Conservation (phyloP, 2,888 invertebrate genomes). For the Netelia inedita region DNA sequence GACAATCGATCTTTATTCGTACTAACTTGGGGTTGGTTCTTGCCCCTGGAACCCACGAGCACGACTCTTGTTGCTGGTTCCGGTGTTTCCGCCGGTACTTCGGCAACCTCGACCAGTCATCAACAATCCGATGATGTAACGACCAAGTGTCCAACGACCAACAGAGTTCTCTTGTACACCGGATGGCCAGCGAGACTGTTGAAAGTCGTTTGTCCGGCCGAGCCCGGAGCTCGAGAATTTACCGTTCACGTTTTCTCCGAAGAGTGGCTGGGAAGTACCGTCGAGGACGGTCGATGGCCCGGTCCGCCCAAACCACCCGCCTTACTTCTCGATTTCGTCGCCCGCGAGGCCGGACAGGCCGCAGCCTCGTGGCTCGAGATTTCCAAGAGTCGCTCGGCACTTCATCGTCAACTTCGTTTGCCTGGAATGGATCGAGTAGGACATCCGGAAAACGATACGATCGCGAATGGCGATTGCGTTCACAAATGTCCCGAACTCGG, state of each 20-base stretch:
- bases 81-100: neutral
- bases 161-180: slow-evolving; percentile 93
- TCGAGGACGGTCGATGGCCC: slow-evolving; percentile 78
- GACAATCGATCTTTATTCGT: slow-evolving; percentile 93
- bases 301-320: slow-evolving; percentile 86
- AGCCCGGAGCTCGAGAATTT: slow-evolving; percentile 88
- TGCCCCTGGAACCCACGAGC: slow-evolving; percentile 88
- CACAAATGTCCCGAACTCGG: slow-evolving; percentile 84
- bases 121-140: slow-evolving; percentile 73
- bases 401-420: slow-evolving; percentile 87
- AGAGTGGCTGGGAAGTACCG: slow-evolving; percentile 89
- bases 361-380: slow-evolving; percentile 93
- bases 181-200: slow-evolving; percentile 88
- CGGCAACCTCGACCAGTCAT: slow-evolving; percentile 5
- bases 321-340: slow-evolving; percentile 89
- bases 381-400: slow-evolving; percentile 88
- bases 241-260: slow-evolving; percentile 93
- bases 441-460: slow-evolving; percentile 76
- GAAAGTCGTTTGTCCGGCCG: slow-evolving; percentile 91
- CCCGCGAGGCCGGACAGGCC: slow-evolving; percentile 90
- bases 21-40: slow-evolving; percentile 93
- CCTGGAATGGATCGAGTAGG: slow-evolving; percentile 77
- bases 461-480: slow-evolving; percentile 80
- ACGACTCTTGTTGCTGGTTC: slow-evolving; percentile 81
- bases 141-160: slow-evolving; percentile 90